Evolutionary conservation across 1,140 invertebrate species (phyloP), one percentile per base, ranked within the genome.

Genomic region (Drosophila ogumai): DNA sequence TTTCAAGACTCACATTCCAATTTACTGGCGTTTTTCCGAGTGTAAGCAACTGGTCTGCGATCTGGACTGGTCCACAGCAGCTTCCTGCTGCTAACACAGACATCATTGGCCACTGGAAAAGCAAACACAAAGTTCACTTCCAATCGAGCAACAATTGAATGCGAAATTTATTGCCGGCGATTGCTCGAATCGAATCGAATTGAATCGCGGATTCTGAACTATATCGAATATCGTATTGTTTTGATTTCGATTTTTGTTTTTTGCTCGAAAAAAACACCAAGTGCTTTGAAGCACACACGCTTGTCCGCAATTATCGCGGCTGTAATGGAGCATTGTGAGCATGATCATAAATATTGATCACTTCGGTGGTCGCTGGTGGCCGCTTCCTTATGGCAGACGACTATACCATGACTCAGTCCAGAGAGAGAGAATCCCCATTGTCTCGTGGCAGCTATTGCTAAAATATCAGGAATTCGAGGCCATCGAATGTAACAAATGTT

Each of bases 41-140:
- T 69, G 66, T 46, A 52, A 40, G 22, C 74, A 77, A 77, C 74
- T 77, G 74, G 74, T 61, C 61, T 75, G 6, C 43, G 69, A 31
- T 65, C 38, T 40, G 32, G 54, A 28, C 68, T 32, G 68, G 41
- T 69, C 41, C 17, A 22, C n/a, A 28, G 31, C 59, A 73, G 85
- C 85, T 90, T 90, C 85, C 85, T 90, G 85, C 81, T 90, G 82
- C 85, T 84, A 88, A 88, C 79, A 82, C 68, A 88, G 84, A 87
- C 84, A 88, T 88, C 81, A 90, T 63, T 68, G 46, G 55, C 67
- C 81, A 81, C 52, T 55, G 52, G 34, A 38, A 78, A 85, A 34
- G 85, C 76, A 75, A 54, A 36, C 34, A 82, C 66, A 69, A 69
- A 69, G 66, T 54, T 69, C 66, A 67, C 22, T 44, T 69, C 61